These are phyloP conservation scores for Sapajus apella DNA, from an alignment of 2,113 vertebrate genomes.

Conservation along the genomic window DNA sequence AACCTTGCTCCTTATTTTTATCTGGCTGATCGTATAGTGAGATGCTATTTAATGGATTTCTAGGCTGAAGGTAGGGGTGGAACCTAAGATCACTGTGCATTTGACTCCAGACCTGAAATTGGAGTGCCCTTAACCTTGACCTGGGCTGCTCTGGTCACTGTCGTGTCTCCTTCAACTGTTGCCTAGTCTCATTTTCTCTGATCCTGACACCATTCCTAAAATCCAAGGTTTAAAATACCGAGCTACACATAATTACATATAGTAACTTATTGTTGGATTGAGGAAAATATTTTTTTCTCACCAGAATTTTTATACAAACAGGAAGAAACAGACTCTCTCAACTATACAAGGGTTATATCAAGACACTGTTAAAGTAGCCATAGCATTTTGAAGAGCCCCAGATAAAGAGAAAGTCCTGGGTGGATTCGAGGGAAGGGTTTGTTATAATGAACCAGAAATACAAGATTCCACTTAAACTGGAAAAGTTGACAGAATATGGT, in stretches of 20 bases:
- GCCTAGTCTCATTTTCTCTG: neutral
- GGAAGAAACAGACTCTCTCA: no score
- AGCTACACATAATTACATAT: neutral
- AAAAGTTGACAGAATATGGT: conserved; percentile 50
- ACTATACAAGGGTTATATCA: no score
- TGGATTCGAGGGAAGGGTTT: conserved; percentile 70
- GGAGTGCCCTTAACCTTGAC: neutral
- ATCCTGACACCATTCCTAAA: neutral
- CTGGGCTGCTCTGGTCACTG: neutral
- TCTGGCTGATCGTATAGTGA: neutral
- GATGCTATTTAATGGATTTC: neutral
- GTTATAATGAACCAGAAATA: conserved; percentile 75
- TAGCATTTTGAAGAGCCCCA: neutral
- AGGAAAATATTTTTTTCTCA: neutral
- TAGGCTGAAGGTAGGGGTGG: neutral
- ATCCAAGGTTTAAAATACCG: neutral
- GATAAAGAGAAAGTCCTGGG: conserved; percentile 44
- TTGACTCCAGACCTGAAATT: no score
- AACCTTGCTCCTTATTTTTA: neutral
- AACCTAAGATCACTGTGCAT: no score
- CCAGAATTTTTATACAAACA: no score
- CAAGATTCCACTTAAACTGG: conserved; percentile 57
- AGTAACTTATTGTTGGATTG: neutral
- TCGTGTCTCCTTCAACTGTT: neutral
- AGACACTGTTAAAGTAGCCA: neutral